Base-by-base conservation (phyloP, 2,113 vertebrate genomes). In the Salvelinus namaycush region DNA sequence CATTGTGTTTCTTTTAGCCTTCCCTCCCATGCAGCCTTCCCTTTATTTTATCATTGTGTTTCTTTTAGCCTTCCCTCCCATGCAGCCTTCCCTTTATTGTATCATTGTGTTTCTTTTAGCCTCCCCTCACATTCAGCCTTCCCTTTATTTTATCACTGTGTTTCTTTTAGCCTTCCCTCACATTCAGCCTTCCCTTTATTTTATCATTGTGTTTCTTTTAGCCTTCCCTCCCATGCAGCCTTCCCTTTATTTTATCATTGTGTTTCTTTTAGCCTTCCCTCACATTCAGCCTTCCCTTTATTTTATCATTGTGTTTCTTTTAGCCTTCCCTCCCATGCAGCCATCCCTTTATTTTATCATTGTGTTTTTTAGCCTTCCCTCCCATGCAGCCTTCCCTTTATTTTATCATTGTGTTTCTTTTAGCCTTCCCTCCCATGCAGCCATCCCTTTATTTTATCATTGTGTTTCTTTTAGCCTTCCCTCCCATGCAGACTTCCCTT, bases 21-120 rank as follows among this genome's bases (percentile, higher is more conserved):
- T 79, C 72, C 2, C 66, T 76, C 54, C 66, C 64, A 62, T 22
- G 18, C 9, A 62, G n/a, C 59, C 59, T 22, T 34, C 82, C 73
- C 72, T 26, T 34, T 68, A 72, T 54, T 14, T 51, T 1, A 51
- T 4, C 49, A 14, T 51, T 16, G 1, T 3, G 57, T 77, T 22
- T 76, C 1, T 8, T 39, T 8, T 9, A 39, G 24, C 72, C 77
- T 44, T 79, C 72, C 2, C 66, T 79, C 54, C 66, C 68, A 62
- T 22, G 18, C 9, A 62, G n/a, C 59, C 59, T 22, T 34, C 82
- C 73, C 72, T 26, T 34, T 68, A 72, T 54, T 14, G 16, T 1
- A 51, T 4, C 49, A 14, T 51, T 16, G 1, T 3, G 57, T 77
- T 22, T 76, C 1, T 8, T 39, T 8, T 9, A 39, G 24, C 72